These are phyloP conservation scores for Erinaceus europaeus DNA, from an alignment of 2,113 vertebrate genomes.

Conservation along the genomic window DNA sequence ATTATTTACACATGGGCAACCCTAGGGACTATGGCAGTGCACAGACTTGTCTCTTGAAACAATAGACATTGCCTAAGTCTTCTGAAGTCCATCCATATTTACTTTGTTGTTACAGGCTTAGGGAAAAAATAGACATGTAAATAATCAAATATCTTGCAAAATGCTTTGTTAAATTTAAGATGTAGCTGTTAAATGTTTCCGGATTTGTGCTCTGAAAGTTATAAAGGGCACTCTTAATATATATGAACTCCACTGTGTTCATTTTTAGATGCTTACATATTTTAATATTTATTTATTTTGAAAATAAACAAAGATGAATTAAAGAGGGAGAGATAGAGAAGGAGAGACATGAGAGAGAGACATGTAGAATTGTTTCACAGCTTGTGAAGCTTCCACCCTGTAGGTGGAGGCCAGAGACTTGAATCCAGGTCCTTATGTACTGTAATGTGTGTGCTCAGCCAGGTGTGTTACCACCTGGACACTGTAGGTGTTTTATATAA, in stretches of 20 bases:
- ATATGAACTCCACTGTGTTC: not conserved
- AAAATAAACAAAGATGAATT: too few relatives aligned
- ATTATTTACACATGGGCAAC: slow-evolving; percentile 30
- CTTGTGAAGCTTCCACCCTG: too few relatives aligned
- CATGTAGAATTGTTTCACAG: too few relatives aligned
- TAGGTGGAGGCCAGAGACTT: too few relatives aligned
- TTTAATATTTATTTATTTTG: too few relatives aligned
- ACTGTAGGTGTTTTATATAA: not conserved
- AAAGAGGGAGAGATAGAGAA: too few relatives aligned
- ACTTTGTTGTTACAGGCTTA: slow-evolving; percentile 31
- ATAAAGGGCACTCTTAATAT: not conserved
- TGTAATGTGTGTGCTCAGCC: too few relatives aligned
- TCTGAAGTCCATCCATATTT: slow-evolving; percentile 36
- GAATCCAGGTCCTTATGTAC: too few relatives aligned
- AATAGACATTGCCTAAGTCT: slow-evolving; percentile 32
- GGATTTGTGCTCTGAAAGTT: not conserved
- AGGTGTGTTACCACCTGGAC: too few relatives aligned
- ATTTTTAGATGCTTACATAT: too few relatives aligned
- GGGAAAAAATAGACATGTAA: not conserved
- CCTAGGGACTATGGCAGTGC: not conserved
- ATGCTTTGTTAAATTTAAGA: slow-evolving; percentile 14
- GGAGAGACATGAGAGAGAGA: too few relatives aligned
- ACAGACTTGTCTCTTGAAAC: slow-evolving; percentile 13
- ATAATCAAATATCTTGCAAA: slow-evolving; percentile 56
- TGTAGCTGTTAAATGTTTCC: slow-evolving; percentile 7